Evolutionary conservation across 2,888 invertebrate species (phyloP).

Genomic region (Ceriagrion tenellum): DNA sequence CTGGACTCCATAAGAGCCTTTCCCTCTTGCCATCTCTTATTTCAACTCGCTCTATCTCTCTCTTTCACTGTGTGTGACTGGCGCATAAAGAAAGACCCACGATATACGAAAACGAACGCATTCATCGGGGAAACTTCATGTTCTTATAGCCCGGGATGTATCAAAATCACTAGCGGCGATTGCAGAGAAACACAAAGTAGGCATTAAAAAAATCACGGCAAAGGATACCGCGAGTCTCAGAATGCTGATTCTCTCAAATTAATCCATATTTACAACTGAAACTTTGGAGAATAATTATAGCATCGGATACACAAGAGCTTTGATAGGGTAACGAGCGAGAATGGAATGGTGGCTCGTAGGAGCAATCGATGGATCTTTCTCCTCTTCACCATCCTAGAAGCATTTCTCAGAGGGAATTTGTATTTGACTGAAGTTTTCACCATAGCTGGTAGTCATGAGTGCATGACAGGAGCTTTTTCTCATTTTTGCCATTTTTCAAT

Average conservation of each 20-base stretch:
- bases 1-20: neutral
- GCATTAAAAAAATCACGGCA: neutral
- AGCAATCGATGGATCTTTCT: no score
- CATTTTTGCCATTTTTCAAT: no score
- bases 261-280: neutral
- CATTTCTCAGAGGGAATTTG: no score
- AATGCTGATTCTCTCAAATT: neutral
- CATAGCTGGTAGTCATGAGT: no score
- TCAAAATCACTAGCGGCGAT: slow-evolving; percentile 16
- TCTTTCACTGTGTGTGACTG: neutral
- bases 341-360: no score
- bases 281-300: neutral
- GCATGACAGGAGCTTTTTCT: no score
- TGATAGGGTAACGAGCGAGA: no score
- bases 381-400: no score
- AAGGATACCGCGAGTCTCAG: neutral
- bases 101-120: neutral
- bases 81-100: neutral
- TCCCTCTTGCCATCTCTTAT: neutral
- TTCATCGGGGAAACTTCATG: neutral
- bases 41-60: neutral
- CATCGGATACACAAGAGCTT: neutral
- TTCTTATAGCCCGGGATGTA: neutral
- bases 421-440: no score
- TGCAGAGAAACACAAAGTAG: neutral